These are phyloP conservation scores for Blastomussa wellsi DNA, from an alignment of 92 coral and sea anemone species.

Conservation along the genomic window DNA sequence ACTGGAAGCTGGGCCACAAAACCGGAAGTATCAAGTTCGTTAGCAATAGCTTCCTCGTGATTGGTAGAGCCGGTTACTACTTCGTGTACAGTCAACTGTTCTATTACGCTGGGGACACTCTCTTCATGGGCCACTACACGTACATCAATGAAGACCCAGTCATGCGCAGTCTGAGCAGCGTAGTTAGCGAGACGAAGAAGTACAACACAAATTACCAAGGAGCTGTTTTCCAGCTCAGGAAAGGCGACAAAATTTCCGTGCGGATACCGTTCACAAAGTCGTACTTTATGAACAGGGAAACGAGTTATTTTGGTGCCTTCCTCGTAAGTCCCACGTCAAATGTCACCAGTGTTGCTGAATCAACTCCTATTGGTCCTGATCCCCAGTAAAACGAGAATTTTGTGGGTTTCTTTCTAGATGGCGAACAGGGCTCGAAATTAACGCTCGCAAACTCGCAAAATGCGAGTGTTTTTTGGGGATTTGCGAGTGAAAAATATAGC, in stretches of 20 bases:
- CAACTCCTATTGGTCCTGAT: background rate
- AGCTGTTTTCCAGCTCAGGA: slow-evolving; percentile 77
- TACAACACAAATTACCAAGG: slow-evolving; percentile 95
- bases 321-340: slow-evolving; percentile 59
- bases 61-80: slow-evolving; percentile 84
- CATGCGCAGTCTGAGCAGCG: slow-evolving; percentile 85
- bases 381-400: background rate
- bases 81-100: slow-evolving; percentile 92
- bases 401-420: background rate
- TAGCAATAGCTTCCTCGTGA: slow-evolving; percentile 73
- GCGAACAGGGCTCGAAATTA: no score
- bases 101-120: slow-evolving; percentile 80
- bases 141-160: slow-evolving; percentile 74
- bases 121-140: slow-evolving; percentile 88
- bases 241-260: slow-evolving; percentile 86
- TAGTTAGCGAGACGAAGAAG: slow-evolving; percentile 64
- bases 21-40: slow-evolving; percentile 82
- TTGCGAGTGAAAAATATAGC: no score
- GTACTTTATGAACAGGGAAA: slow-evolving; percentile 74
- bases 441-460: no score
- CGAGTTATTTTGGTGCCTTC: slow-evolving; percentile 93
- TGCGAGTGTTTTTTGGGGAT: no score
- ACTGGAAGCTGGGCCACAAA: slow-evolving; percentile 79
- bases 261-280: slow-evolving; percentile 84
- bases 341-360: slow-evolving; percentile 1